These are phyloP conservation scores for Cavia aperea DNA, from an alignment of 2,113 vertebrate species.

Conservation along the genomic window DNA sequence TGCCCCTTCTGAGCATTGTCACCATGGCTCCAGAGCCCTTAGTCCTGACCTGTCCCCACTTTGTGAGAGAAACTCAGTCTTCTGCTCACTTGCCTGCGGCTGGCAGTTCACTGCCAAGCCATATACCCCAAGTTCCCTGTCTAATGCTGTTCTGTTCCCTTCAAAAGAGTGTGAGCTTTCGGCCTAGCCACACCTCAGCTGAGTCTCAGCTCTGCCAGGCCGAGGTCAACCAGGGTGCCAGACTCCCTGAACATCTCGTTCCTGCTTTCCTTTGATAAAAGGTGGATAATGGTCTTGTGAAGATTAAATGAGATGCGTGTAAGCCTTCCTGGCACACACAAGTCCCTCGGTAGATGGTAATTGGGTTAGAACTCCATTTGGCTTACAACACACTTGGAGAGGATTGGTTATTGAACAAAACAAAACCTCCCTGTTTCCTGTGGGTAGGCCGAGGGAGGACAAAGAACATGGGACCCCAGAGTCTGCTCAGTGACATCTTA, in stretches of 20 bases:
- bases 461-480: not conserved
- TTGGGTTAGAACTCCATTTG: not conserved
- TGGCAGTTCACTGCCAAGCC: not conserved
- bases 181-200: not conserved
- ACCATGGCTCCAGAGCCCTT: not conserved
- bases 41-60: fast-evolving
- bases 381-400: no score
- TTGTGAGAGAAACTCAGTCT: not conserved
- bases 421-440: not conserved
- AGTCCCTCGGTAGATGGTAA: not conserved
- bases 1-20: not conserved
- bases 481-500: not conserved
- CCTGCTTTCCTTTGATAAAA: not conserved
- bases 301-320: not conserved
- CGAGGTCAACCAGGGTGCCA: not conserved
- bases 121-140: not conserved
- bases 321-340: not conserved
- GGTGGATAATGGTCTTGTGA: not conserved
- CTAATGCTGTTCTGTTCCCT: not conserved
- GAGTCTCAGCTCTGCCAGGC: not conserved
- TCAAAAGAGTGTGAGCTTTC: not conserved
- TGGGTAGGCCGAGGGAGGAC: not conserved
- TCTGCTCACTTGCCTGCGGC: not conserved
- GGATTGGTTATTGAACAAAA: not conserved
- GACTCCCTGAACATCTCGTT: not conserved